A percentile compares a stretch with the other conserved stretches of the same genome.
Conservation (phyloP, 2,888 invertebrate genomes). For the Formica aserva region DNA sequence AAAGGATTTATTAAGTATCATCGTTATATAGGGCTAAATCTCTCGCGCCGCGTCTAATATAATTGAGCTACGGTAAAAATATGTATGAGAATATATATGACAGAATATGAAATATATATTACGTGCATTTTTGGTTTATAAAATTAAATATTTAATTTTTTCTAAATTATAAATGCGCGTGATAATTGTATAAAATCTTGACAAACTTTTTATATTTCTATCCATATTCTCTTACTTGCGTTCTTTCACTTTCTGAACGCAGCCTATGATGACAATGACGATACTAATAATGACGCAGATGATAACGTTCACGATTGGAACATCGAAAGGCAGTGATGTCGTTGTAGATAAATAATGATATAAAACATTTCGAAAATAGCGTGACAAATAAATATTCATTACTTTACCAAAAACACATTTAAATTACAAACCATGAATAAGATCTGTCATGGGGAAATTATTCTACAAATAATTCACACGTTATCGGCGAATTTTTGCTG, state of each 20-base stretch:
- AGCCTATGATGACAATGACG: conserved; percentile 9
- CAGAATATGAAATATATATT: background rate
- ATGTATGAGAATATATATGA: background rate
- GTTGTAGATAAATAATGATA: conserved; percentile 9
- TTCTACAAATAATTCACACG: conserved; percentile 79
- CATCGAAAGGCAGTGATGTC: conserved; percentile 15
- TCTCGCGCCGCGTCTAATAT: background rate
- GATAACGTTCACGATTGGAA: conserved; percentile 18
- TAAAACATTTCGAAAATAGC: conserved; percentile 27
- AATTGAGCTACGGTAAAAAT: background rate
- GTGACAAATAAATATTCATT: conserved; percentile 73
- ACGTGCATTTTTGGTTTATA: background rate
- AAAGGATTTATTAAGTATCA: background rate
- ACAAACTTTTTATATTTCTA: background rate
- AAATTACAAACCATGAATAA: conserved; percentile 68
- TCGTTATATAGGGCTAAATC: background rate
- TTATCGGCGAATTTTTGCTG: conserved; percentile 81
- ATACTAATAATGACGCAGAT: conserved; percentile 5
- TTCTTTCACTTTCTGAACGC: background rate
- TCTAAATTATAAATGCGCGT: background rate
- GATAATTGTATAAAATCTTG: background rate
- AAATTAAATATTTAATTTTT: conserved; percentile 1
- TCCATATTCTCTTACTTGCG: background rate
- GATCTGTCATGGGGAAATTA: conserved; percentile 76
- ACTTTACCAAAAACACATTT: conserved; percentile 61